A percentile compares a stretch with the other conserved stretches of the same genome.
These are phyloP conservation scores for Drosophila anomalipes DNA, from an alignment of 2,888 invertebrate genomes.

Conservation along the genomic window DNA sequence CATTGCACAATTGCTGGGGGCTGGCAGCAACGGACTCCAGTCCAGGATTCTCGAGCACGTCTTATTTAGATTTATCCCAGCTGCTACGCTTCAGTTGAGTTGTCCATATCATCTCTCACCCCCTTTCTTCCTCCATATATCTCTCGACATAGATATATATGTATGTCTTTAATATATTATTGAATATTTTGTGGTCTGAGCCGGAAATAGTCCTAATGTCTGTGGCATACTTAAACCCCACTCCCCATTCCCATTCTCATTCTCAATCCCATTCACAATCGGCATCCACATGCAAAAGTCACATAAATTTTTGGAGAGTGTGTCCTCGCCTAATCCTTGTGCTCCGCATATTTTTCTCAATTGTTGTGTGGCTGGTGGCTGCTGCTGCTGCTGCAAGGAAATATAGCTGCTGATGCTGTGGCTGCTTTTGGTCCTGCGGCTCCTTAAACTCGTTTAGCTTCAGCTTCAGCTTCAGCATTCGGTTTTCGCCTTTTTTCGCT, in stretches of 20 bases:
- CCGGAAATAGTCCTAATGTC: slow-evolving; percentile 77
- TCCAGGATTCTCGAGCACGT: slow-evolving; percentile 62
- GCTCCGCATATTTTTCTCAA: slow-evolving; percentile 76
- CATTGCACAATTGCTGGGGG: slow-evolving; percentile 69
- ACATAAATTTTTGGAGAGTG: slow-evolving; percentile 61
- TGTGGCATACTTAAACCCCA: slow-evolving; percentile 23
- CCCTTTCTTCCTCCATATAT: not conserved
- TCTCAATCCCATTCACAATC: not conserved
- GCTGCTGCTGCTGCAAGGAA: slow-evolving; percentile 26
- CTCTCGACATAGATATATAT: not conserved
- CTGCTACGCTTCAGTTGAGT: slow-evolving; percentile 76
- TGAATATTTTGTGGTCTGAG: slow-evolving; percentile 74
- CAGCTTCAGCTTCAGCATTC: slow-evolving; percentile 4
- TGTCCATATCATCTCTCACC: slow-evolving; percentile 60
- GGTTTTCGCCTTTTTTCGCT: slow-evolving; percentile 44
- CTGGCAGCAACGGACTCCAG: slow-evolving; percentile 19
- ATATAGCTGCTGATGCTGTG: slow-evolving; percentile 36
- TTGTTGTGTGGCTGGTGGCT: slow-evolving; percentile 51
- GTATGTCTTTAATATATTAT: slow-evolving; percentile 71
- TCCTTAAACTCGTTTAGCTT: slow-evolving; percentile 24
- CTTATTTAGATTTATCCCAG: slow-evolving; percentile 79
- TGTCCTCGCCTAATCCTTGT: slow-evolving; percentile 68
- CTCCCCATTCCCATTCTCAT: no score
- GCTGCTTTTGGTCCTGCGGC: slow-evolving; percentile 8
- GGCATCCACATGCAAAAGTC: slow-evolving; percentile 70